A percentile compares a stretch with the other conserved stretches of the same genome.
These are phyloP conservation scores for Epinephelus lanceolatus DNA, from an alignment of 2,113 vertebrate species.

Conservation along the genomic window DNA sequence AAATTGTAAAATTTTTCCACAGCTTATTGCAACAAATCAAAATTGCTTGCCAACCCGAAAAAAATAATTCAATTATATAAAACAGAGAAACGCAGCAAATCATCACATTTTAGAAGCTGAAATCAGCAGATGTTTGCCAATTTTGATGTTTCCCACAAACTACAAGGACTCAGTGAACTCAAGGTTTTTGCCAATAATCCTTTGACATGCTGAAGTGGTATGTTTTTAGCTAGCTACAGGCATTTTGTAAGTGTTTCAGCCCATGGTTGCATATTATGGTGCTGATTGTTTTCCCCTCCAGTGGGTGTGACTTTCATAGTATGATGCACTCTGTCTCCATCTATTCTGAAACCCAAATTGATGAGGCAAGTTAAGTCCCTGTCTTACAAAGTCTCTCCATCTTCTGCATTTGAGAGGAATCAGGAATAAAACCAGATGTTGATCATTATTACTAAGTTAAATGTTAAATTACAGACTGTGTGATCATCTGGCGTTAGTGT, in stretches of 20 bases:
- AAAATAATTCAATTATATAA: neutral
- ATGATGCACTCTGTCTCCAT: neutral
- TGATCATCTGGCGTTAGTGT: neutral
- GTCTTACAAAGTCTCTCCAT: neutral
- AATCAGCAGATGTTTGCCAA: neutral
- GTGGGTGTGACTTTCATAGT: too few species aligned
- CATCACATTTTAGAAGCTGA: too few species aligned
- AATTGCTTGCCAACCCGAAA: too few species aligned
- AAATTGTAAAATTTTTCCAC: neutral
- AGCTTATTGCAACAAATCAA: neutral
- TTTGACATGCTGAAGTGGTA: too few species aligned
- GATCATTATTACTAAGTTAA: neutral
- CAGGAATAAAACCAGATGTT: neutral
- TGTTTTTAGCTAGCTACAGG: too few species aligned
- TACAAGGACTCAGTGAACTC: neutral
- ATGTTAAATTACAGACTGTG: neutral
- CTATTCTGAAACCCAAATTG: neutral
- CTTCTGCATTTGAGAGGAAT: neutral
- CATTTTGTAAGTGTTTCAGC: too few species aligned
- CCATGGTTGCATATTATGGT: too few species aligned
- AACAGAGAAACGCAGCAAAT: neutral
- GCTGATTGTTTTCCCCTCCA: too few species aligned
- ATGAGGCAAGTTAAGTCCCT: neutral
- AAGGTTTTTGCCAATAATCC: neutral
- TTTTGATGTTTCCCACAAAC: neutral